A percentile compares a stretch with the other conserved stretches of the same genome.
Evolutionary conservation across 1,140 invertebrate species (phyloP).

Genomic region (Drosophila willistoni): DNA sequence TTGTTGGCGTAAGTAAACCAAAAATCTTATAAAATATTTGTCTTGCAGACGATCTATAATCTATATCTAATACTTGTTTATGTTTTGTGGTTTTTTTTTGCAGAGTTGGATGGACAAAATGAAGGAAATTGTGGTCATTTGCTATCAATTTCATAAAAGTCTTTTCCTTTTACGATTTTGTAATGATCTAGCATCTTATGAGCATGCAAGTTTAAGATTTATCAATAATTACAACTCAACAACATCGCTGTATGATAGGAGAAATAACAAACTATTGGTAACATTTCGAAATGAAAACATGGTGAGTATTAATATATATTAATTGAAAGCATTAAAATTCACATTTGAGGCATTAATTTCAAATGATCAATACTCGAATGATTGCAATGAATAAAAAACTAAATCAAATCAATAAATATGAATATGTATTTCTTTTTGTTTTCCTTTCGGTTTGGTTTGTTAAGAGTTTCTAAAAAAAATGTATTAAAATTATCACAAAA

Average conservation of each 20-base stretch:
- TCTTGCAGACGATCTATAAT: background rate
- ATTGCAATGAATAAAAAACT: too few relatives aligned
- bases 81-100: conserved; percentile 41
- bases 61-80: background rate
- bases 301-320: conserved; percentile 69
- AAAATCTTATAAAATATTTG: background rate
- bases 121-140: conserved; percentile 87
- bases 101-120: conserved; percentile 86
- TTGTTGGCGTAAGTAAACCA: conserved; percentile 83
- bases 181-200: conserved; percentile 87
- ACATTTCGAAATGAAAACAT: conserved; percentile 91
- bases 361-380: too few relatives aligned
- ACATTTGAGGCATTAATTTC: too few relatives aligned
- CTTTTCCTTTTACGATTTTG: conserved; percentile 89
- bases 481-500: too few relatives aligned
- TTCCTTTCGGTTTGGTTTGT: too few relatives aligned
- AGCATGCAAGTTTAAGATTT: conserved; percentile 86
- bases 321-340: too few relatives aligned
- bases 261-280: conserved; percentile 87
- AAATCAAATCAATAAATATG: too few relatives aligned
- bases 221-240: conserved; percentile 90
- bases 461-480: too few relatives aligned
- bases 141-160: conserved; percentile 89
- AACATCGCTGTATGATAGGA: conserved; percentile 88
- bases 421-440: too few relatives aligned